Evolutionary conservation across 1,140 invertebrate genomes (phyloP), one percentile per base, ranked within the genome.

Genomic region (Solen grandis): DNA sequence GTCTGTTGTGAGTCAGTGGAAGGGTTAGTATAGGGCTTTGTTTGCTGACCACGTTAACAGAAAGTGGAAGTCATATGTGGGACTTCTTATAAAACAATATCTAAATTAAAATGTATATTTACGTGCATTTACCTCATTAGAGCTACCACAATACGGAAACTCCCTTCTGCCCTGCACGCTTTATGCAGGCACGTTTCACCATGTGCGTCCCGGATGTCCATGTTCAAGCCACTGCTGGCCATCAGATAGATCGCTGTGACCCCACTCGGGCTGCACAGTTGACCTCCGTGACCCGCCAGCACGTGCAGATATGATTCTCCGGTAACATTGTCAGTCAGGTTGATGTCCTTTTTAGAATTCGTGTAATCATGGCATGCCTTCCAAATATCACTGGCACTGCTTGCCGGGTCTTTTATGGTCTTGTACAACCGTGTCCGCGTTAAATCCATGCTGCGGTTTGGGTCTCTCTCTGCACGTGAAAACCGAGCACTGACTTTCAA

Each of bases 101-200:
- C n/a, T n/a, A n/a, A n/a, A n/a, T n/a, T n/a, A n/a, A n/a, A n/a
- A n/a, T n/a, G n/a, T n/a, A n/a, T n/a, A n/a, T n/a, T n/a, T n/a
- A n/a, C 41, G 19, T 10, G 8, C 5, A 2, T 19, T 62, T 70
- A 82, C 81, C 81, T 76, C 63, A 82, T 63, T 2, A 82, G 73
- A 0, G 81, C 81, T 5, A 76, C 73, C 5, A 82, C 31, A 22
- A 82, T 50, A 1, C 81, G 66, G 54, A 50, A 76, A 10, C 70
- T 52, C 10, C 59, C 73, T 4, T 55, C n/a, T 4, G 55, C 62
- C 14, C 73, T 31, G 5, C 59, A 38, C 1, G 70, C 81, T 25
- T 76, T 70, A 35, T 82, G 81, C 19, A 82, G 66, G 59, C 81
- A 82, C n/a, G 81, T 82, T 8, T 82, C 70, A 10, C 81, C 81